Conservation (phyloP, 2,888 invertebrate genomes). For the Mythimna albipuncta region DNA sequence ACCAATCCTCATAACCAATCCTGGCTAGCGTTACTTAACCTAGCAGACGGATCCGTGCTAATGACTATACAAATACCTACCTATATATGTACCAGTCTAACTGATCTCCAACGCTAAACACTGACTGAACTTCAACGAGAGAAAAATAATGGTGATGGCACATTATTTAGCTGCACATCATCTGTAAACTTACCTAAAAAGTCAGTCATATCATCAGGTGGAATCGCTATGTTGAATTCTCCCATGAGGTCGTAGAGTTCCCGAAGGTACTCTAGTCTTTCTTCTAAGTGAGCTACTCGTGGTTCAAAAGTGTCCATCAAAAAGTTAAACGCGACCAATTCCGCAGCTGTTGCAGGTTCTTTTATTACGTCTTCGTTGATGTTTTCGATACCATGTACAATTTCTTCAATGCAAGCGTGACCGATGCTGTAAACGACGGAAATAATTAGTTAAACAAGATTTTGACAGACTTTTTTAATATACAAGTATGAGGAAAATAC, state of each 20-base stretch:
- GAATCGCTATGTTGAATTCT: slow-evolving; percentile 93
- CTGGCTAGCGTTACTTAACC: too few species aligned
- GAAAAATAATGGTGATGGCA: too few species aligned
- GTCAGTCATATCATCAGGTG: slow-evolving; percentile 93
- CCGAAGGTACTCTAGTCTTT: slow-evolving; percentile 94
- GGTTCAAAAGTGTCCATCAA: slow-evolving; percentile 93
- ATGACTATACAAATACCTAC: too few species aligned
- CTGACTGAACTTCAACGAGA: too few species aligned
- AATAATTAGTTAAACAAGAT: neutral
- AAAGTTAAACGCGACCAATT: slow-evolving; percentile 93
- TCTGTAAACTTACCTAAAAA: slow-evolving; percentile 83
- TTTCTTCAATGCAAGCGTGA: slow-evolving; percentile 90
- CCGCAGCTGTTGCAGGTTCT: slow-evolving; percentile 93
- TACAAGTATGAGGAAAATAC: neutral
- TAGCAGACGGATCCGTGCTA: too few species aligned
- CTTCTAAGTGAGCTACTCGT: slow-evolving; percentile 93
- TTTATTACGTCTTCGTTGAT: slow-evolving; percentile 92
- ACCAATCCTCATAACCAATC: too few species aligned
- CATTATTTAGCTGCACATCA: neutral
- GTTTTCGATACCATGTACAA: slow-evolving; percentile 91
- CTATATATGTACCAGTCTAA: too few species aligned
- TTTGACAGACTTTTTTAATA: neutral
- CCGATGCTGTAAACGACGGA: slow-evolving; percentile 90
- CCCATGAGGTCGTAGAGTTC: slow-evolving; percentile 96
- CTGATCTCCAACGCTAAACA: too few species aligned